Evolutionary conservation across 2,113 vertebrate species (phyloP).

Genomic region (Chascanopsetta lugubris): DNA sequence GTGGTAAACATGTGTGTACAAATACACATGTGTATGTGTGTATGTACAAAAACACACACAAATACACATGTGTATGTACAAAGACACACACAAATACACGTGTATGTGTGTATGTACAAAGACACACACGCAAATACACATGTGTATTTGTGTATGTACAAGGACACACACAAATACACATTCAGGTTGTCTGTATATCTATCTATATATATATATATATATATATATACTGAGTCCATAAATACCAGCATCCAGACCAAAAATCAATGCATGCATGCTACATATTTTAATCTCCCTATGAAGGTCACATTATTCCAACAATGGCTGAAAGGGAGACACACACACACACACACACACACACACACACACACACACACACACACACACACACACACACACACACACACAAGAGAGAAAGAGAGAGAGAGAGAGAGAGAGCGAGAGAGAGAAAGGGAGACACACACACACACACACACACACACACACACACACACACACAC

Average conservation of each 20-base stretch:
- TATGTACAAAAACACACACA: too few relatives aligned
- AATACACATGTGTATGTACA: too few relatives aligned
- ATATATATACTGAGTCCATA: constrained; percentile 75
- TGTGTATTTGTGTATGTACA: too few relatives aligned
- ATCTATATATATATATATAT: too few relatives aligned
- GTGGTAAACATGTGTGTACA: constrained; percentile 17
- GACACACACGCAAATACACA: too few relatives aligned
- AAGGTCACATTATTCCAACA: constrained; percentile 76
- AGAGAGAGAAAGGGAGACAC: constrained; percentile 31
- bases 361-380: too few relatives aligned
- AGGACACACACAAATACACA: constrained; percentile 34
- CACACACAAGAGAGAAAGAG: too few relatives aligned
- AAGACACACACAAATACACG: too few relatives aligned
- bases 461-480: constrained; percentile 14
- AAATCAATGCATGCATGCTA: constrained; percentile 76
- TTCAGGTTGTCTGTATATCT: constrained; percentile 54
- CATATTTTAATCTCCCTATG: constrained; percentile 77
- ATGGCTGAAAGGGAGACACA: constrained; percentile 35
- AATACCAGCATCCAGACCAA: constrained; percentile 69
- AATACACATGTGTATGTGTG: constrained; percentile 40
- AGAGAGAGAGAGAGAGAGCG: too few relatives aligned
- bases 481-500: too few relatives aligned
- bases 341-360: constrained; percentile 15
- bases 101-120: too few relatives aligned
- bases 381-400: too few relatives aligned